Base-by-base conservation (phyloP, 1,140 invertebrate species). In the Drosophila busckii region DNA sequence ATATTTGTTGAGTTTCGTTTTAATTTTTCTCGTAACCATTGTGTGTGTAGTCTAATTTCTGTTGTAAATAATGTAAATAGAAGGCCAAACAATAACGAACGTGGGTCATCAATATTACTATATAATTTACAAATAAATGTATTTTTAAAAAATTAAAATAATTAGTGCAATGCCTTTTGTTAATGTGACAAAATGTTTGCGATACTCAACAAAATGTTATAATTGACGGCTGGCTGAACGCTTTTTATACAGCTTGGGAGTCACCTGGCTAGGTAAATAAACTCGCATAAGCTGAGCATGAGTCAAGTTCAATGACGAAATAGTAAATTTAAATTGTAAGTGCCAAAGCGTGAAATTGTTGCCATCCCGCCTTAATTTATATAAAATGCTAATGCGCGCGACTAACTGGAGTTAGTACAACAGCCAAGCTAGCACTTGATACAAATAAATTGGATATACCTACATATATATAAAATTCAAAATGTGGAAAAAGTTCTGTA, bases 291-390 rank as follows among this genome's bases (percentile, higher is more conserved):
- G 16, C 28, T n/a, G n/a, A n/a, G n/a, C n/a, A 70, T 70, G 73
- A 84, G 80, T 84, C 80, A 84, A 84, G 80, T 84, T 84, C 80
- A 84, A 84, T 84, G 80, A 80, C 80, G 73, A 70, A 83, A 64
- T 31, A 31, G 19, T n/a, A 26, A 35, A 49, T 12, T 46, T 32
- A 59, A 59, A 28, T 63, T 45, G 53, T 8, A 26, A 41, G 28
- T 64, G 71, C 9, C 70, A 46, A 58, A 45, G 60, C 75, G 66
- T 66, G 59, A 82, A 82, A 82, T 82, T 82, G 56, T 37, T 31
- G 20, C 31, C n/a, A 34, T 26, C 25, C 9, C 32, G 37, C 15
- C 22, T 58, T 20, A 49, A 20, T 58, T 34, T 54, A 52, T 70
- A 76, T 76, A 76, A 76, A 76, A 56, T 48, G 40, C 9, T 29